phyloP scores from a whole-genome alignment of 2,888 invertebrate genomes.

The Ametastegia equiseti region DNA sequence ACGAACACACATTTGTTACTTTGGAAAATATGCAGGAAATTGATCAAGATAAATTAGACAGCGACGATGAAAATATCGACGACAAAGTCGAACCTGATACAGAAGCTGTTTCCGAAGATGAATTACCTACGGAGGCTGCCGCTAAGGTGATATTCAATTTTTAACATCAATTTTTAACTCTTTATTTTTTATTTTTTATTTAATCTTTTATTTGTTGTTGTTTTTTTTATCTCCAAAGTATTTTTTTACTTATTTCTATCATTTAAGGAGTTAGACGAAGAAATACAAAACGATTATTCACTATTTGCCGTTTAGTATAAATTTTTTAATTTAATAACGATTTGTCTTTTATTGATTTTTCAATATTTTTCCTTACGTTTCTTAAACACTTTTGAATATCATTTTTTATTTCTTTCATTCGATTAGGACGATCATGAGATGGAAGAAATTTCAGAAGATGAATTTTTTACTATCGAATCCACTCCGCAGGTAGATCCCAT shows the following conservation, averaged over 20 bases:
- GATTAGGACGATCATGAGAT: conserved; percentile 60
- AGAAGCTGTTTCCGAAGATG: conserved; percentile 91
- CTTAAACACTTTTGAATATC: conserved; percentile 30
- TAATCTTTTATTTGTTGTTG: too few species aligned
- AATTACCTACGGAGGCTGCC: conserved; percentile 76
- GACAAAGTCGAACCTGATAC: conserved; percentile 84
- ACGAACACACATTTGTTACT: not conserved
- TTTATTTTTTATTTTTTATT: not conserved
- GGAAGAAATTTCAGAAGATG: conserved; percentile 66
- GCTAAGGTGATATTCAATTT: conserved; percentile 66
- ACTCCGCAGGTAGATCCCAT: conserved; percentile 59
- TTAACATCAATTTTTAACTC: not conserved
- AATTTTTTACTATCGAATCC: conserved; percentile 61
- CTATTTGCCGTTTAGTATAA: conserved; percentile 34
- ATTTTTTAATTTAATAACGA: conserved; percentile 7
- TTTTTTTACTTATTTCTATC: not conserved
- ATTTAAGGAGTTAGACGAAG: not conserved
- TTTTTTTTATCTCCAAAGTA: too few species aligned
- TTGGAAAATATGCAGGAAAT: conserved; percentile 58
- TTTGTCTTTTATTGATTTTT: too few species aligned
- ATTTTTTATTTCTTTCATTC: conserved; percentile 14
- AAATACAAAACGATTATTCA: not conserved
- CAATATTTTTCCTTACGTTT: conserved; percentile 7
- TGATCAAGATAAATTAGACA: conserved; percentile 56
- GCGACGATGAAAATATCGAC: conserved; percentile 52